Evolutionary conservation across 1,140 invertebrate species (phyloP).

Genomic region (Atta colombica): DNA sequence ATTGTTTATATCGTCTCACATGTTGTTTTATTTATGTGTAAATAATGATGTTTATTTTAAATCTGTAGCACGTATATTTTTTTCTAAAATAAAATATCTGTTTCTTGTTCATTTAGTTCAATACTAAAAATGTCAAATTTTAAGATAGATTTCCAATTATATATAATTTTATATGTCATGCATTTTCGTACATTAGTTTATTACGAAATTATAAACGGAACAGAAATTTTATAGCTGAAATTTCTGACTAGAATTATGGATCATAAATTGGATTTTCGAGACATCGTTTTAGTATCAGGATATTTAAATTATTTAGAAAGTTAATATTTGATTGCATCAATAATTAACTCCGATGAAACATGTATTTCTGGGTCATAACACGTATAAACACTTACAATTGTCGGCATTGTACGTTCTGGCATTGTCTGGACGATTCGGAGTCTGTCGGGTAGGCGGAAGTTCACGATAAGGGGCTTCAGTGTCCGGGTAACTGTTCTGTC

Average conservation of each 20-base stretch:
- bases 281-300: not conserved
- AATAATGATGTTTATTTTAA: not conserved
- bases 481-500: constrained; percentile 77
- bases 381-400: constrained; percentile 81
- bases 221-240: not conserved
- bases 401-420: constrained; percentile 74
- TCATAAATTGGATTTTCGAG: not conserved
- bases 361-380: constrained; percentile 31
- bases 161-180: not conserved
- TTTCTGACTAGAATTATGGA: not conserved
- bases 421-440: constrained; percentile 57
- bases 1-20: not conserved
- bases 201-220: not conserved
- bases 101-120: not conserved
- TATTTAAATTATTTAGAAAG: not conserved
- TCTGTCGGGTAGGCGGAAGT: constrained; percentile 78
- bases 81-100: not conserved
- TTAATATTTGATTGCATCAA: not conserved
- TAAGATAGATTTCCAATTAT: not conserved
- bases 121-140: not conserved
- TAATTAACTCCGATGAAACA: not conserved
- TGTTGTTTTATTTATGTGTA: not conserved
- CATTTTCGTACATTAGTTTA: not conserved
- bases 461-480: constrained; percentile 80
- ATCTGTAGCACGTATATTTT: not conserved